Conservation (phyloP, 1,140 invertebrate genomes). For the Ptiloglossa arizonensis region DNA sequence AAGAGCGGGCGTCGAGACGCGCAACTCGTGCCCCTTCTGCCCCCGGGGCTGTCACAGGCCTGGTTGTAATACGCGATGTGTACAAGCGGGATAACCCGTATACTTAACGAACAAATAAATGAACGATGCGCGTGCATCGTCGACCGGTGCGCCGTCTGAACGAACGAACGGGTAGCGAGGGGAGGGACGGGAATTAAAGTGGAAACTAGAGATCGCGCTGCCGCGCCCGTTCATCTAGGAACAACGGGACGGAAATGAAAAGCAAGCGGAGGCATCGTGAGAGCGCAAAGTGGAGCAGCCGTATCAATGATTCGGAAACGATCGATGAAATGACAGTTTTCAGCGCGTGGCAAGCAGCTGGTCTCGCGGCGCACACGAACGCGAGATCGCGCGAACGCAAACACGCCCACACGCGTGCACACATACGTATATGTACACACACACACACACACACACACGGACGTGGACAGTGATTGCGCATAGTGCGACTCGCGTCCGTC, state of each 20-base stretch:
- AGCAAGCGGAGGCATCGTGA: constrained; percentile 5
- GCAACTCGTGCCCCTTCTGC: too few species aligned
- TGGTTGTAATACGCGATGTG: too few species aligned
- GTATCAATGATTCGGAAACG: constrained; percentile 38
- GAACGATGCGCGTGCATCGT: neutral
- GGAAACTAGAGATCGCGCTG: neutral
- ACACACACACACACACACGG: too few species aligned
- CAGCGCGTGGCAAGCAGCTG: neutral
- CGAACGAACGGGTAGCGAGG: neutral
- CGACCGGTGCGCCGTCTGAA: neutral
- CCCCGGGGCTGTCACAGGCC: too few species aligned
- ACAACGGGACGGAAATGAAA: constrained; percentile 29
- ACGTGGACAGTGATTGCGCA: constrained; percentile 41
- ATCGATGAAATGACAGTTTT: constrained; percentile 47
- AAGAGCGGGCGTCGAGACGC: too few species aligned
- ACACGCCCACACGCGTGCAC: too few species aligned
- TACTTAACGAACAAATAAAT: neutral
- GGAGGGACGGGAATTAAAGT: constrained; percentile 22
- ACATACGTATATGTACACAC: too few species aligned
- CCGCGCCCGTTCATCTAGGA: constrained; percentile 4
- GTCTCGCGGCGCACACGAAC: too few species aligned
- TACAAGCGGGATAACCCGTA: too few species aligned
- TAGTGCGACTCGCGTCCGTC: constrained; percentile 36
- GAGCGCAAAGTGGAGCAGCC: constrained; percentile 22
- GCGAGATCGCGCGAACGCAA: too few species aligned